Evolutionary conservation across 1,140 invertebrate genomes (phyloP).

Genomic region (Trichonephila inaurata): DNA sequence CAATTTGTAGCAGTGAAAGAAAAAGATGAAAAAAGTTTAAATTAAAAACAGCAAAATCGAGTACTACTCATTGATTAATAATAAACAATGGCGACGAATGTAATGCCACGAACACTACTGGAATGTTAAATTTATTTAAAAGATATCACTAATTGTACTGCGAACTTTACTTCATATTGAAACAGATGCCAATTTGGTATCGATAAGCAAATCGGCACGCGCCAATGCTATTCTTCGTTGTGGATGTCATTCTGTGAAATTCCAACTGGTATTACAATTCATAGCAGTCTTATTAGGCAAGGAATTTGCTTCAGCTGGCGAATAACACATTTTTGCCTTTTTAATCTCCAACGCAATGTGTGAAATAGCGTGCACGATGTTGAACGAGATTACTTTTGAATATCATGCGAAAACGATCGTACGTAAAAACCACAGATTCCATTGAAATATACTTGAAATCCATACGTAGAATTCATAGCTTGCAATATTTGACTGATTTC

Average conservation of each 20-base stretch:
- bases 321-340: not conserved
- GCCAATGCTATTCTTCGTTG: not conserved
- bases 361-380: not conserved
- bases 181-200: constrained; percentile 11
- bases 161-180: not conserved
- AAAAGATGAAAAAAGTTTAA: too few species aligned
- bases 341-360: not conserved
- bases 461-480: not conserved
- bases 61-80: too few species aligned
- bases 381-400: not conserved
- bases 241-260: not conserved
- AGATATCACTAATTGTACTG: too few species aligned
- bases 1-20: too few species aligned
- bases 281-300: not conserved
- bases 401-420: not conserved
- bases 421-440: not conserved
- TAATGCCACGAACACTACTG: too few species aligned
- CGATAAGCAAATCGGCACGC: not conserved
- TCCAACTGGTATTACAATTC: not conserved
- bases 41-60: too few species aligned
- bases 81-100: too few species aligned
- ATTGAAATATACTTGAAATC: not conserved
- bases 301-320: not conserved
- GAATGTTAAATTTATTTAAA: too few species aligned
- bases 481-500: not conserved